Conservation (phyloP, 1,140 invertebrate species). For the Cherax quadricarinatus region DNA sequence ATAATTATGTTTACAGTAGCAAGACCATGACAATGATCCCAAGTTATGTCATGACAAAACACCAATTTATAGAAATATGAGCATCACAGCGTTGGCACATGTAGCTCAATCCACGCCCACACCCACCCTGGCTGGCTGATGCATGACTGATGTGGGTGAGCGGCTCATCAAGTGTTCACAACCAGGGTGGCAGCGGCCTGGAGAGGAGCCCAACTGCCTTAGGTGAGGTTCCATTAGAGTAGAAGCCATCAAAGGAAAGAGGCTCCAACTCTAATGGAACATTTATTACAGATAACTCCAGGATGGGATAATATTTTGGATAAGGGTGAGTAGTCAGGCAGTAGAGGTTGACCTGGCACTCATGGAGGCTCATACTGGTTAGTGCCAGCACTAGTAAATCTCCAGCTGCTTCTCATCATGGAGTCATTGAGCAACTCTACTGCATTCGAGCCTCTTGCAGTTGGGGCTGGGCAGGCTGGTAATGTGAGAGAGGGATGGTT, state of each 20-base stretch:
- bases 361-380: neutral
- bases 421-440: neutral
- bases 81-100: neutral
- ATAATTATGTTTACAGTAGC: neutral
- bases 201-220: conserved; percentile 2
- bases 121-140: neutral
- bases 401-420: neutral
- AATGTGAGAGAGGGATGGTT: conserved; percentile 17
- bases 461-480: conserved; percentile 41
- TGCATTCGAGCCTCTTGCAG: conserved; percentile 50
- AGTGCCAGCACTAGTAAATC: neutral
- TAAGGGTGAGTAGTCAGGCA: neutral
- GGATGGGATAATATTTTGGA: neutral
- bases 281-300: neutral
- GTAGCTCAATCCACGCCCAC: conserved; percentile 2
- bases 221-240: conserved; percentile 1
- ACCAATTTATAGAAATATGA: conserved; percentile 3
- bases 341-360: neutral
- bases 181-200: conserved; percentile 50
- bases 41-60: conserved; percentile 21
- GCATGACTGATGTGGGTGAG: neutral
- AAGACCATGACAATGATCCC: neutral
- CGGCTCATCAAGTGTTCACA: conserved; percentile 38
- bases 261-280: neutral
- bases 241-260: neutral